Percentiles rank a stretch among this genome's conserved stretches.
Evolutionary conservation across 2,797 vertebrate species (phyloP).

Genomic region (Acrossocheilus fasciatus): DNA sequence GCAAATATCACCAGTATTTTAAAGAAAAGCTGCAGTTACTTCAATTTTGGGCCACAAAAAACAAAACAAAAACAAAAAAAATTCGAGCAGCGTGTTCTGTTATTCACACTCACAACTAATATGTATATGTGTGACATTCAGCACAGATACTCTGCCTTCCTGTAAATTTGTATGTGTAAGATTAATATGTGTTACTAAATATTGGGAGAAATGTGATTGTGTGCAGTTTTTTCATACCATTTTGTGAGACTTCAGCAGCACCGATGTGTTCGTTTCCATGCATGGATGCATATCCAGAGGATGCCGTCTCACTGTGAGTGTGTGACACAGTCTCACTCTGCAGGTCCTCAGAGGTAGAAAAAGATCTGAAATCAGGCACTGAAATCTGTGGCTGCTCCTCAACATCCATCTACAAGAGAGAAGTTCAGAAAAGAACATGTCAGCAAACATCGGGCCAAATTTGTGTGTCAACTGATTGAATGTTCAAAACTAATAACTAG

Average conservation of each 20-base stretch:
- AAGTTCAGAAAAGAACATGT: background rate
- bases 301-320: conserved; percentile 79
- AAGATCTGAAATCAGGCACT: conserved; percentile 55
- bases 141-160: background rate
- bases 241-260: conserved; percentile 66
- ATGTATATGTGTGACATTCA: background rate
- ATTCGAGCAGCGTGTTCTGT: too few relatives aligned
- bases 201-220: too few relatives aligned
- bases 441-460: background rate
- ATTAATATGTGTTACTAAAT: background rate
- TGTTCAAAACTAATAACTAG: conserved; percentile 4
- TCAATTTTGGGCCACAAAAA: background rate
- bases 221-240: conserved; percentile 70
- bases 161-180: background rate
- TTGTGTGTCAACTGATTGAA: background rate
- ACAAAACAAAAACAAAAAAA: background rate
- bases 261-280: conserved; percentile 77
- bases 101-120: background rate
- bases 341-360: conserved; percentile 71
- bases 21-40: background rate
- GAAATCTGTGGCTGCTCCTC: conserved; percentile 50
- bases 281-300: conserved; percentile 85
- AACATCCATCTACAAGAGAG: conserved; percentile 43
- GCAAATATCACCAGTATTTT: background rate
- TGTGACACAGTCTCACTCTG: conserved; percentile 15